Evolutionary conservation across 2,797 vertebrate genomes (phyloP).

Genomic region (Masticophis lateralis): DNA sequence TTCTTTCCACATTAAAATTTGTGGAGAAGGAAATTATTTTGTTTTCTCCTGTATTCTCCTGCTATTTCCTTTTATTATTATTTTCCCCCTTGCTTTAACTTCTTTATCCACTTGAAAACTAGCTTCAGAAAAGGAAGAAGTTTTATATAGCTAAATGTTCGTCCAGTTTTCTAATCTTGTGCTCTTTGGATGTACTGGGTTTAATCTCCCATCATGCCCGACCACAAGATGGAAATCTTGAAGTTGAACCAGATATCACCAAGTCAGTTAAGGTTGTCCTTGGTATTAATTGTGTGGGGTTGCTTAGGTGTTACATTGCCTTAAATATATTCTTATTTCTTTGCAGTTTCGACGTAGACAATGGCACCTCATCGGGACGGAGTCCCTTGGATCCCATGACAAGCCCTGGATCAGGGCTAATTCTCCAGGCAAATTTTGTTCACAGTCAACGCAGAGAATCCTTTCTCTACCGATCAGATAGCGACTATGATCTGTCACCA

Average conservation of each 20-base stretch:
- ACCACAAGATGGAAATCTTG: not conserved
- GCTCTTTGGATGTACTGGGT: not conserved
- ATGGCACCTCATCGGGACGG: constrained; percentile 95
- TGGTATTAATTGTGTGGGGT: not conserved
- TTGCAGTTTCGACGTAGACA: constrained; percentile 98
- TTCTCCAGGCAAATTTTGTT: constrained; percentile 98
- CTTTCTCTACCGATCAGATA: constrained; percentile 96
- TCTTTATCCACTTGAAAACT: not conserved
- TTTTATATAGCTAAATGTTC: not conserved
- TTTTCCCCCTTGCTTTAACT: not conserved
- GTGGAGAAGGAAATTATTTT: not conserved
- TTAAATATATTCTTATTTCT: constrained; percentile 5
- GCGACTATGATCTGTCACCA: constrained; percentile 97
- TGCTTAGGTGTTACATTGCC: not conserved
- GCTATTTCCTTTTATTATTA: not conserved
- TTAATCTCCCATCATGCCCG: not conserved
- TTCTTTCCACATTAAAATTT: not conserved
- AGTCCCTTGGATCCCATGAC: constrained; percentile 98
- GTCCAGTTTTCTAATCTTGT: not conserved
- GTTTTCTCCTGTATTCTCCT: not conserved
- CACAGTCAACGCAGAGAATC: constrained; percentile 98
- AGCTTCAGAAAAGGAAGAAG: not conserved
- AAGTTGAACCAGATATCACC: not conserved
- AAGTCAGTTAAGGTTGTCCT: not conserved
- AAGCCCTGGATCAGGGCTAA: constrained; percentile 94